Base-by-base conservation (phyloP, 2,113 vertebrate genomes). In the Circaetus cinerascens region DNA sequence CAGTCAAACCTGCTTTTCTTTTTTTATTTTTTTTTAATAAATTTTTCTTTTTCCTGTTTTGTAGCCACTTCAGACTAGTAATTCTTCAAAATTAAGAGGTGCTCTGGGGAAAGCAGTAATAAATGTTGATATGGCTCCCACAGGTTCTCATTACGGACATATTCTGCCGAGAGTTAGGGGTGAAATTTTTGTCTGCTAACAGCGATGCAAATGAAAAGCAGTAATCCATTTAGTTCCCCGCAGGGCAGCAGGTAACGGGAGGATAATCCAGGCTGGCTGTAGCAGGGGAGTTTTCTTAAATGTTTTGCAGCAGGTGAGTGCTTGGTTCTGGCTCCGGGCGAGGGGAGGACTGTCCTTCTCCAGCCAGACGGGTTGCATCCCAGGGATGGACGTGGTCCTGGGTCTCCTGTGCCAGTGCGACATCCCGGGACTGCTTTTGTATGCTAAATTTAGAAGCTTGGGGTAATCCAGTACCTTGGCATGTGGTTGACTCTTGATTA, bases 131-230 rank as follows among this genome's bases (percentile, higher is more conserved):
- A 5, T 11, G 27, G 23, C 46, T 82, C 13, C 55, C 19, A 3
- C 0, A 3, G 57, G 9, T 45, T 67, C 43, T 82, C 2, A 3
- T 53, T 4, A 6, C 0, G 3, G 14, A 13, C 0, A 0, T 15
- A 3, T 13, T 50, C 17, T 64, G 53, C 64, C 0, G 5, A 29
- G 57, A 8, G 13, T 0, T 76, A 15, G 40, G 5, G 22, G 8
- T 43, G 34, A 56, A 9, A 7, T 34, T 46, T 71, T 10, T 38
- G 3, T 7, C 41, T 1, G 1, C 15, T 19, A 41, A 10, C 15
- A 23, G 62, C 5, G 38, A 25, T 15, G 21, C n/a, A 56, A 17
- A 4, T 43, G 36, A 60, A 55, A 56, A 55, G 34, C n/a, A 23
- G 16, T 18, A 60, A 78, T 22, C 45, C 3, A 1, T 45, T 15